These are phyloP conservation scores for Tinamus guttatus DNA, from an alignment of 2,113 vertebrate genomes.

Conservation along the genomic window DNA sequence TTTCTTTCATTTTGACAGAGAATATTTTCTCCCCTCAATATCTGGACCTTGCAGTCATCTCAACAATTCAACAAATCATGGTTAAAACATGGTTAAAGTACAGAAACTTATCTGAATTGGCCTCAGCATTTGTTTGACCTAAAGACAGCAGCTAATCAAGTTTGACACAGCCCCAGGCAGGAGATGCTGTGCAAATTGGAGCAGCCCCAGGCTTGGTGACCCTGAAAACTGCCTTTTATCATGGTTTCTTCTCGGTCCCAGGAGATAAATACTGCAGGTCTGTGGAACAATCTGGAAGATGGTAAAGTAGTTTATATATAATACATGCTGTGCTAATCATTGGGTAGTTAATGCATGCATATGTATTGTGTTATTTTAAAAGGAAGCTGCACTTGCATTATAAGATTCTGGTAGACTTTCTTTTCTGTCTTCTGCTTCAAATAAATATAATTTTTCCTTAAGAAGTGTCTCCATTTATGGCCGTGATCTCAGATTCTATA, in stretches of 20 bases:
- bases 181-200: neutral
- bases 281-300: neutral
- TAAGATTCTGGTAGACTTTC: neutral
- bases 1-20: neutral
- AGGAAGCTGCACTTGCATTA: neutral
- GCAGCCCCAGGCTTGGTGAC: neutral
- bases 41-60: neutral
- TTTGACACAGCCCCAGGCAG: neutral
- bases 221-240: neutral
- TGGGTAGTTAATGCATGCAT: neutral
- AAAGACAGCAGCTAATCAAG: neutral
- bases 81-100: neutral
- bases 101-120: neutral
- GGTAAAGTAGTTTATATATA: neutral
- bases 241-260: neutral
- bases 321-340: accelerated
- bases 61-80: neutral
- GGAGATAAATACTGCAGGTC: neutral
- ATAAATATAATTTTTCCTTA: neutral
- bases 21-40: neutral
- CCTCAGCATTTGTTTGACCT: neutral
- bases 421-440: neutral
- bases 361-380: neutral
- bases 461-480: neutral
- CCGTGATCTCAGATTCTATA: neutral